Evolutionary conservation across 2,888 invertebrate genomes (phyloP).

Genomic region (Bembecia ichneumoniformis): DNA sequence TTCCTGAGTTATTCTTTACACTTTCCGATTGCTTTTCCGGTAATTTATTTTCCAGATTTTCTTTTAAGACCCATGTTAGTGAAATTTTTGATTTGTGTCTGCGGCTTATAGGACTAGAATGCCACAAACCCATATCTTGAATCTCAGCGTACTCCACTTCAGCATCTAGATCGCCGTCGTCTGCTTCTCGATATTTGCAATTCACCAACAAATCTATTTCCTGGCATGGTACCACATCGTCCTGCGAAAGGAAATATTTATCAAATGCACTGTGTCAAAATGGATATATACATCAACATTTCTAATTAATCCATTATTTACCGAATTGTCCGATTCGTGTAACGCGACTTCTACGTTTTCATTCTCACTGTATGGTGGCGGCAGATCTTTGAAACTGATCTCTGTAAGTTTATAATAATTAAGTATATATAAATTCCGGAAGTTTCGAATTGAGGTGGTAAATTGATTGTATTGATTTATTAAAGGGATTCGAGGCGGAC

Average conservation of each 20-base stretch:
- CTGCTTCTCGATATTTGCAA: constrained; percentile 35
- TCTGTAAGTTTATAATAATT: constrained; percentile 27
- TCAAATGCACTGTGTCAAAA: background rate
- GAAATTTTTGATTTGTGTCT: constrained; percentile 77
- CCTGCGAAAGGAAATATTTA: constrained; percentile 23
- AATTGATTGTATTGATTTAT: constrained; percentile 6
- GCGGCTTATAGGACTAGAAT: constrained; percentile 56
- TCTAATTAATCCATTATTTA: constrained; percentile 2
- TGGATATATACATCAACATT: too few relatives aligned
- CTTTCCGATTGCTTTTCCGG: constrained; percentile 31
- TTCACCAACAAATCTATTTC: constrained; percentile 54
- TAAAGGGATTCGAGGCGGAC: constrained; percentile 37
- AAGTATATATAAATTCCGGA: too few relatives aligned
- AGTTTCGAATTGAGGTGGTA: too few relatives aligned
- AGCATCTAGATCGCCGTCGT: constrained; percentile 28
- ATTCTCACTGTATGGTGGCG: constrained; percentile 56
- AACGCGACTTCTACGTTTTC: constrained; percentile 26
- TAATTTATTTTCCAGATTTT: constrained; percentile 66
- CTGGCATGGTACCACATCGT: constrained; percentile 37
- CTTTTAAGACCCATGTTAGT: constrained; percentile 81
- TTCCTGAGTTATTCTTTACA: constrained; percentile 21
- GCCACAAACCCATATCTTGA: constrained; percentile 64
- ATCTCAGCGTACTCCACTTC: constrained; percentile 58
- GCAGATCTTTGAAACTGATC: constrained; percentile 49
- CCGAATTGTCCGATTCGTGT: constrained; percentile 9